Conservation (phyloP, 2,113 vertebrate species). For the Mormoops blainvillei region DNA sequence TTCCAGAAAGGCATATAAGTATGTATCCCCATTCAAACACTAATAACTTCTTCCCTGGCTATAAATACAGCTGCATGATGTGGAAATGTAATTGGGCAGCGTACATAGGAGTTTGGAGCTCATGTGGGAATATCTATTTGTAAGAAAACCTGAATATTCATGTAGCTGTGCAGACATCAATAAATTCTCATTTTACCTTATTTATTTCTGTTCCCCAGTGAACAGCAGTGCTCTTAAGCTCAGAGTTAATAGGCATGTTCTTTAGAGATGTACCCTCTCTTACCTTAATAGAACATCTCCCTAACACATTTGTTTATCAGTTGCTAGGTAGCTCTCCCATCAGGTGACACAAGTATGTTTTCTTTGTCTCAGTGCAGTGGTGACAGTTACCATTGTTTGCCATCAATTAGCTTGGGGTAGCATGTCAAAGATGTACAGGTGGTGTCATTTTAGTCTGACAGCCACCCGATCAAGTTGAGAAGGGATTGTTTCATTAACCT, state of each 20-base stretch:
- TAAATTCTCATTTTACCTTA: slow-evolving; percentile 58
- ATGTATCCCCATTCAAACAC: neutral
- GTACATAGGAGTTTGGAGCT: slow-evolving; percentile 38
- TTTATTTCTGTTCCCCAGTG: slow-evolving; percentile 56
- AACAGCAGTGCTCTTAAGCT: slow-evolving; percentile 23
- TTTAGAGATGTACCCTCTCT: slow-evolving; percentile 30
- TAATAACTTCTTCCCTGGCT: slow-evolving; percentile 38
- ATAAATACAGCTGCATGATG: slow-evolving; percentile 43
- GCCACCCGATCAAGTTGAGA: slow-evolving; percentile 27
- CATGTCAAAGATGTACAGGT: slow-evolving; percentile 41
- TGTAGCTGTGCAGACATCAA: slow-evolving; percentile 59
- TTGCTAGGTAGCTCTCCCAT: slow-evolving; percentile 57
- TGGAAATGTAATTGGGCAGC: slow-evolving; percentile 60
- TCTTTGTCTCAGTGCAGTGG: slow-evolving; percentile 43
- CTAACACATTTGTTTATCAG: slow-evolving; percentile 44
- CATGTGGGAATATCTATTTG: slow-evolving; percentile 66
- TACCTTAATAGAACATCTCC: slow-evolving; percentile 43
- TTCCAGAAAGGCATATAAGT: slow-evolving; percentile 27
- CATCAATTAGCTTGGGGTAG: slow-evolving; percentile 61
- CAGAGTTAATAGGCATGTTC: slow-evolving; percentile 46
- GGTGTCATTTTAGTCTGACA: slow-evolving; percentile 65
- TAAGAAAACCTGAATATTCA: slow-evolving; percentile 71
- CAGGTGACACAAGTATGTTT: slow-evolving; percentile 54
- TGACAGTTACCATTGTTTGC: slow-evolving; percentile 61
- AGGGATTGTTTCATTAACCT: slow-evolving; percentile 65